phyloP scores from a whole-genome alignment of 2,113 vertebrate species.

The Tyto alba region DNA sequence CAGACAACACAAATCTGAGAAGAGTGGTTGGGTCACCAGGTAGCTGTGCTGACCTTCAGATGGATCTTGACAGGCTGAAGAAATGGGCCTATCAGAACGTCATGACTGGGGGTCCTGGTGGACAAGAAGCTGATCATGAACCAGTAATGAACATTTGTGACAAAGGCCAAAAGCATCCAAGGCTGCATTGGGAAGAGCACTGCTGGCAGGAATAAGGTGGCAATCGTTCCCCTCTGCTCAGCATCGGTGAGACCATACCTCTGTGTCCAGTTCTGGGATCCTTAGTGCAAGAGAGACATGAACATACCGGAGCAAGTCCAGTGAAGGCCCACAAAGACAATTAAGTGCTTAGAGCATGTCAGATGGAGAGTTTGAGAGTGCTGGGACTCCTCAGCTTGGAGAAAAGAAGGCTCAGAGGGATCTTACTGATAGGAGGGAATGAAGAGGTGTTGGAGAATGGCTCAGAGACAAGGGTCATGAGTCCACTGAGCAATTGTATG shows the following conservation, averaged over 20 bases:
- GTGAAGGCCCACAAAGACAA: background rate
- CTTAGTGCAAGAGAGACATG: background rate
- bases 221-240: background rate
- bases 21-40: background rate
- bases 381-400: background rate
- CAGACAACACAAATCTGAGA: background rate
- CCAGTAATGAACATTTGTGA: background rate
- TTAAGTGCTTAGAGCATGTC: background rate
- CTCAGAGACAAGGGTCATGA: too few species aligned
- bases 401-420: background rate
- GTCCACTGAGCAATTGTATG: too few species aligned
- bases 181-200: background rate
- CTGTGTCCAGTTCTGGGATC: background rate
- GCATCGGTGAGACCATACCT: background rate
- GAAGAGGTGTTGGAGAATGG: too few species aligned
- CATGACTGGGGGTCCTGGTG: background rate
- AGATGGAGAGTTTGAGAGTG: background rate
- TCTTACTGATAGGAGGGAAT: background rate
- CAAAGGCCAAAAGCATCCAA: background rate
- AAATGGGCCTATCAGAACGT: background rate
- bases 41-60: background rate
- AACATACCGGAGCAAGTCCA: background rate
- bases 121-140: background rate
- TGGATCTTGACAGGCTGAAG: background rate
- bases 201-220: background rate